phyloP scores from a whole-genome alignment of 2,888 invertebrate species.

The Eristalinus sepulchralis region DNA sequence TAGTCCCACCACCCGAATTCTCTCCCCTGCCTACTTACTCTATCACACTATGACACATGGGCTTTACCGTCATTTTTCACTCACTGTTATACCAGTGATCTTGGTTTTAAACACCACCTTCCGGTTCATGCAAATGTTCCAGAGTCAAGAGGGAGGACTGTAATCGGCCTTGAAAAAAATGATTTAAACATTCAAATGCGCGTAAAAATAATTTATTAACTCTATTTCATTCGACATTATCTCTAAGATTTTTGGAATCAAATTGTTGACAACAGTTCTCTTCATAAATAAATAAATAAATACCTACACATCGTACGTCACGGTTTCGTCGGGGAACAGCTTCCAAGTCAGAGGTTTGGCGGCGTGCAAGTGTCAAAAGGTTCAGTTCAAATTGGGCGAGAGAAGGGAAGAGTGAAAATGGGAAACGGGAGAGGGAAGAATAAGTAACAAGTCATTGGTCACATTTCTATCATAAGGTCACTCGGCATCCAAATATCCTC shows the following conservation, averaged over 20 bases:
- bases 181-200: conserved; percentile 16
- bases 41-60: no score
- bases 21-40: no score
- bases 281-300: conserved; percentile 67
- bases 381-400: neutral
- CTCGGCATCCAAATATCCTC: neutral
- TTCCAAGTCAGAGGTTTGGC: neutral
- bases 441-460: conserved; percentile 5
- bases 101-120: no score
- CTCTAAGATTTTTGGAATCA: conserved; percentile 45
- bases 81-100: no score
- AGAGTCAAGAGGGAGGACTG: no score
- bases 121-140: no score
- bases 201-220: conserved; percentile 62
- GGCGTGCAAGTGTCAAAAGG: neutral
- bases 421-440: conserved; percentile 24
- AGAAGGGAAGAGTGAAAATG: neutral
- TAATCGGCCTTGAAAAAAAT: no score
- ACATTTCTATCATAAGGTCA: neutral
- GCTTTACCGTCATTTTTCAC: no score
- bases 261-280: conserved; percentile 38
- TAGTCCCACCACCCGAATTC: no score
- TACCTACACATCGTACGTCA: conserved; percentile 33
- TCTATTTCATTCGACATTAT: conserved; percentile 57
- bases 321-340: conserved; percentile 16